A percentile compares a stretch with the other conserved stretches of the same genome.
Conservation (phyloP, 2,888 invertebrate species). For the Leucophenga maculata region DNA sequence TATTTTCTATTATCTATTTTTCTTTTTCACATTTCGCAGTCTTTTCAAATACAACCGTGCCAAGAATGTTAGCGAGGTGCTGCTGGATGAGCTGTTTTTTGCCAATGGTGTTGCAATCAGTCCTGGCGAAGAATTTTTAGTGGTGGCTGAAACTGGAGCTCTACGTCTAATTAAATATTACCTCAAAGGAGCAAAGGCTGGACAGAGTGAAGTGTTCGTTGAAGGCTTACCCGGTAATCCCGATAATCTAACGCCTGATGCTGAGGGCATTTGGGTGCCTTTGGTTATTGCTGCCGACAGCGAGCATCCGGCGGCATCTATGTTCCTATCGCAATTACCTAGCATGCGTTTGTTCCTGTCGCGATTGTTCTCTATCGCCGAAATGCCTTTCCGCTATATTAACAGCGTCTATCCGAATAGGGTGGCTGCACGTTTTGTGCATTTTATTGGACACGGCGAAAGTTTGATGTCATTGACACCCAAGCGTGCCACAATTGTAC, state of each 20-base stretch:
- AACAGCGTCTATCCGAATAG: slow-evolving; percentile 79
- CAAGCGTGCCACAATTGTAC: slow-evolving; percentile 76
- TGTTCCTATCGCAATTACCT: slow-evolving; percentile 77
- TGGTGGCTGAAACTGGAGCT: slow-evolving; percentile 82
- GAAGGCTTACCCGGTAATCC: slow-evolving; percentile 82
- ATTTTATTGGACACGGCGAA: slow-evolving; percentile 81
- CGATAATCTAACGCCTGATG: slow-evolving; percentile 74
- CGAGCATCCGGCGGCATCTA: slow-evolving; percentile 75
- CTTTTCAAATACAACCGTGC: slow-evolving; percentile 85
- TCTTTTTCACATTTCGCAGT: slow-evolving; percentile 73
- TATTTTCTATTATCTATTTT: not conserved
- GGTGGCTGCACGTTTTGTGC: slow-evolving; percentile 76
- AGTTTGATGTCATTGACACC: slow-evolving; percentile 65
- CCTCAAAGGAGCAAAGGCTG: slow-evolving; percentile 85
- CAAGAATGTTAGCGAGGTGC: slow-evolving; percentile 82
- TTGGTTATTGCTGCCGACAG: slow-evolving; percentile 75
- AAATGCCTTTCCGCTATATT: slow-evolving; percentile 78
- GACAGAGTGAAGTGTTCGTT: slow-evolving; percentile 84
- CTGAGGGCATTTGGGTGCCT: slow-evolving; percentile 80
- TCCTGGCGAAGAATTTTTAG: slow-evolving; percentile 84
- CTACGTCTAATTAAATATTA: slow-evolving; percentile 83
- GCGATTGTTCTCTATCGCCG: slow-evolving; percentile 76
- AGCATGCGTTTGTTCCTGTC: slow-evolving; percentile 78
- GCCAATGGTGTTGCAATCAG: slow-evolving; percentile 91
- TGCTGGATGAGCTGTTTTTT: slow-evolving; percentile 85